A percentile compares a stretch with the other conserved stretches of the same genome.
Conservation (phyloP, 2,113 vertebrate species). For the Callipepla squamata region DNA sequence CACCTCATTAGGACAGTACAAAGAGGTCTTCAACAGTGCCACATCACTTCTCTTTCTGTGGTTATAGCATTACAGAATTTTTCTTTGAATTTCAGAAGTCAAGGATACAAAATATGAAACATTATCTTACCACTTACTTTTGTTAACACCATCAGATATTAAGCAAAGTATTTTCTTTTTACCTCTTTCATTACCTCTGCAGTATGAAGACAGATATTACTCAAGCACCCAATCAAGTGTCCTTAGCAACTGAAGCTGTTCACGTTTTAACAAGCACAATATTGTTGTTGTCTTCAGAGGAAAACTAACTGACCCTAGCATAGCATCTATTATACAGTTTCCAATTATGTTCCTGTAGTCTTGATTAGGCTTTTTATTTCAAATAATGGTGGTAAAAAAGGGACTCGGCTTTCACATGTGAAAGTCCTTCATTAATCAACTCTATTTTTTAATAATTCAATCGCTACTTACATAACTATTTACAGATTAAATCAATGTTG, state of each 20-base stretch:
- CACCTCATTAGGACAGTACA: background rate
- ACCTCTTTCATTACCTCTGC: background rate
- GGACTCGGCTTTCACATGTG: background rate
- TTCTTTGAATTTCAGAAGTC: background rate
- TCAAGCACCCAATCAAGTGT: background rate
- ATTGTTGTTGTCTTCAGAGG: background rate
- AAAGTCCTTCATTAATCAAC: constrained; percentile 49
- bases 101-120: background rate
- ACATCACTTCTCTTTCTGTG: background rate
- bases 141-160: background rate
- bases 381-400: background rate
- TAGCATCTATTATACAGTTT: constrained; percentile 11
- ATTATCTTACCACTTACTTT: background rate
- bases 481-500: background rate
- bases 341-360: background rate
- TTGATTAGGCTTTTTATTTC: constrained; percentile 23
- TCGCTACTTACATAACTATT: constrained; percentile 40
- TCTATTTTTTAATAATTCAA: constrained; percentile 8
- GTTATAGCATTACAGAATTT: background rate
- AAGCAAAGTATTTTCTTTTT: background rate
- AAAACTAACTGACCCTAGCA: constrained; percentile 10
- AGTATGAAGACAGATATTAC: background rate
- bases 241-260: constrained; percentile 5
- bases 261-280: constrained; percentile 12
- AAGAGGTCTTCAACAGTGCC: background rate